A percentile compares a stretch with the other conserved stretches of the same genome.
These are phyloP conservation scores for Calidris pugnax DNA, from an alignment of 2,113 vertebrate genomes.

Conservation along the genomic window DNA sequence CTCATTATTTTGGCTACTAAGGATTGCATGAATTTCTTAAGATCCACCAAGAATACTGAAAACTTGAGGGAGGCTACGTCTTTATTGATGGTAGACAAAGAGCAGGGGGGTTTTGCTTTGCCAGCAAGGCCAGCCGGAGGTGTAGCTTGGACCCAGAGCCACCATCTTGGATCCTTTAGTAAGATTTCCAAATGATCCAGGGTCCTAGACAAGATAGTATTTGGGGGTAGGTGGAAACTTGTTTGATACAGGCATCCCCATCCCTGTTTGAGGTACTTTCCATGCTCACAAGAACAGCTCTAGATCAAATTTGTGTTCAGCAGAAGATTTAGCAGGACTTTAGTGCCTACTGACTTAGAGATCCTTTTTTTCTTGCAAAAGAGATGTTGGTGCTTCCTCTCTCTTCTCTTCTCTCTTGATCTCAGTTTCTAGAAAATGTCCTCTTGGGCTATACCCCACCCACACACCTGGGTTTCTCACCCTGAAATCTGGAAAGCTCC, in stretches of 20 bases:
- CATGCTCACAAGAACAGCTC: background rate
- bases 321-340: background rate
- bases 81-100: background rate
- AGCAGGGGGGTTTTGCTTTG: background rate
- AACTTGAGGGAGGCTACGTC: background rate
- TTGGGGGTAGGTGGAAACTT: background rate
- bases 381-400: background rate
- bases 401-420: background rate
- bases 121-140: background rate
- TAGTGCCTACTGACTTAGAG: fast-evolving
- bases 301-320: background rate
- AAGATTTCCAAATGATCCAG: background rate
- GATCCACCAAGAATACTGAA: background rate
- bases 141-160: background rate
- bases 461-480: background rate
- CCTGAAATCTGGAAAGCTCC: background rate
- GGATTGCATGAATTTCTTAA: conserved; percentile 36
- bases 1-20: conserved; percentile 65
- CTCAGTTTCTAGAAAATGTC: background rate
- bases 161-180: background rate
- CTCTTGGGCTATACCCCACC: background rate
- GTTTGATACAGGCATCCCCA: background rate
- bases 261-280: background rate
- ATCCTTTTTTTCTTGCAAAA: background rate
- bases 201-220: background rate